phyloP scores from a whole-genome alignment of 2,797 vertebrate genomes.

The Manis javanica region DNA sequence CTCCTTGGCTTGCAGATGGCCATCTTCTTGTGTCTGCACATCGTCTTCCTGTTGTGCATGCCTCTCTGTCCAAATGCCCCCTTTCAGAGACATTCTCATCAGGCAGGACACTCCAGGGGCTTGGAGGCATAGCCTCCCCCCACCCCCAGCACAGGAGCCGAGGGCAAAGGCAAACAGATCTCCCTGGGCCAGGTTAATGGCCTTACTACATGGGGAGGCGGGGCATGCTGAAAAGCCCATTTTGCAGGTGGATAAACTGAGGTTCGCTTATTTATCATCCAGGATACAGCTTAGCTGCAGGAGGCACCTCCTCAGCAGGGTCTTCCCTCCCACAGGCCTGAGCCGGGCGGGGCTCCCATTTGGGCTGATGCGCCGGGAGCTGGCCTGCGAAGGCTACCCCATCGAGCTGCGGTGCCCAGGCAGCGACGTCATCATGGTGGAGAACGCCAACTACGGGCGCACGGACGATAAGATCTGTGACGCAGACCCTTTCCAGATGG shows the following conservation, averaged over 20 bases:
- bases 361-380: constrained; percentile 94
- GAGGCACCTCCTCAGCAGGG: rapidly evolving
- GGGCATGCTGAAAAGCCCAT: neutral
- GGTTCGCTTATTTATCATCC: rapidly evolving
- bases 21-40: neutral
- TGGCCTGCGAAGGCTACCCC: constrained; percentile 96
- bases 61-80: neutral
- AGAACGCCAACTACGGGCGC: constrained; percentile 96
- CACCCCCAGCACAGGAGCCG: too few species aligned
- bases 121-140: neutral
- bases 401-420: constrained; percentile 96
- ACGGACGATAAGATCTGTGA: constrained; percentile 98
- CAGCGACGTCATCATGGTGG: constrained; percentile 97
- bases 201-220: neutral
- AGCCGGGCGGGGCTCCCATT: constrained; percentile 95
- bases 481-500: constrained; percentile 97
- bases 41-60: neutral
- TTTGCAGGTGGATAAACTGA: neutral
- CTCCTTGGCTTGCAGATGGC: neutral
- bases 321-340: constrained; percentile 86
- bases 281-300: neutral
- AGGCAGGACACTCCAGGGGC: neutral
- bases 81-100: neutral
- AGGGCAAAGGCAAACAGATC: neutral
- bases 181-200: neutral